These are phyloP conservation scores for Eufriesea mexicana DNA, from an alignment of 1,140 invertebrate genomes.

Conservation along the genomic window DNA sequence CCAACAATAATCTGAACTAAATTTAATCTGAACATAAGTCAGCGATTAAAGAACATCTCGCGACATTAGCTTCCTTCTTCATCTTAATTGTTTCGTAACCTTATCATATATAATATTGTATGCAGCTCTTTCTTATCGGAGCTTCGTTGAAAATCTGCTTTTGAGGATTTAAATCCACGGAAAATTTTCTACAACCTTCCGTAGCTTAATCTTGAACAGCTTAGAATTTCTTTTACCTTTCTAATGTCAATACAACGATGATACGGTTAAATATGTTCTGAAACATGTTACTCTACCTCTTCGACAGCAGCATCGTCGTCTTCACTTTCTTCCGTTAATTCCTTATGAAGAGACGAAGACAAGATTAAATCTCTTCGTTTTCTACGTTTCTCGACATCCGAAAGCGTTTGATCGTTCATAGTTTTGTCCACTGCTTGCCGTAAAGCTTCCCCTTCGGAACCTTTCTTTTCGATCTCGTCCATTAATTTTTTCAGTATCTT, in stretches of 20 bases:
- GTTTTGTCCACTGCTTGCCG: conserved; percentile 59
- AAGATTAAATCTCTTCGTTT: conserved; percentile 76
- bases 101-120: not conserved
- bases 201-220: not conserved
- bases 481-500: conserved; percentile 82
- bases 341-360: conserved; percentile 75
- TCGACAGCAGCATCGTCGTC: conserved; percentile 84
- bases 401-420: conserved; percentile 55
- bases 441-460: conserved; percentile 48
- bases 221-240: not conserved
- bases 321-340: conserved; percentile 84
- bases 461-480: conserved; percentile 71
- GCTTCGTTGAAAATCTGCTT: not conserved
- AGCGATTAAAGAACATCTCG: not conserved
- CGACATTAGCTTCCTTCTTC: not conserved
- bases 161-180: not conserved
- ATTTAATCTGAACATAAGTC: not conserved
- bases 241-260: not conserved
- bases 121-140: not conserved
- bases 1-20: not conserved
- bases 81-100: not conserved
- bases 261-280: not conserved
- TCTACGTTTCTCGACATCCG: conserved; percentile 54
- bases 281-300: conserved; percentile 79
- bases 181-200: conserved; percentile 25